Evolutionary conservation across 2,797 vertebrate genomes (phyloP), one percentile per base, ranked within the genome.

Genomic region (Lerista edwardsae): DNA sequence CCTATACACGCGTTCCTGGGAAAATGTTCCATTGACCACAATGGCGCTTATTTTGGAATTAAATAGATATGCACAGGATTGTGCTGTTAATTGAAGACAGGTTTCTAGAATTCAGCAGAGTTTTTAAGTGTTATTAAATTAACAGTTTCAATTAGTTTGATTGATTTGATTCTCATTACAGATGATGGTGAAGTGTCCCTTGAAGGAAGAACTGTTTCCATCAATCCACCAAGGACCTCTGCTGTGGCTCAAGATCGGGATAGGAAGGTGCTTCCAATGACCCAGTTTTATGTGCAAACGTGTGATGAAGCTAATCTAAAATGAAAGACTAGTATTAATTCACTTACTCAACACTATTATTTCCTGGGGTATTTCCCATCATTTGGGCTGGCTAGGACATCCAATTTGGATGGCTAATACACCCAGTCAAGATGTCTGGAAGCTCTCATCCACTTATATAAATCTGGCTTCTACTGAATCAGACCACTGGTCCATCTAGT

Each of bases 101-200:
- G 44, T 74, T 79, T 79, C 62, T 80, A 4, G 39, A 75, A 12
- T 75, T 55, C 51, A 84, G 67, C n/a, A 41, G 6, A 27, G 12
- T 69, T 64, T 61, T 71, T 47, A 41, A 69, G 59, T 47, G 29
- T 68, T 59, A 47, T 21, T n/a, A 41, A 80, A 67, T 21, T 34
- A 29, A 1, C 65, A 36, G 34, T 75, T 47, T 51, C 39, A 71
- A 71, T 68, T 69, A 64, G 62, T 36, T 68, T 59, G 21, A 57
- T 71, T 44, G 77, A 65, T 76, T 57, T 94, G 76, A 81, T 69
- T 93, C 92, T 92, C 79, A 67, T n/a, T 83, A n/a, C 2, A 94
- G 94, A 17, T 76, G 68, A 88, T 36, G 85, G 76, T 64, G 44
- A 90, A 79, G 31, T 84, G 75, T n/a, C 47, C 74, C 80, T 74